Evolutionary conservation across 2,113 vertebrate genomes (phyloP).

Genomic region (Melanerpes aurifrons): DNA sequence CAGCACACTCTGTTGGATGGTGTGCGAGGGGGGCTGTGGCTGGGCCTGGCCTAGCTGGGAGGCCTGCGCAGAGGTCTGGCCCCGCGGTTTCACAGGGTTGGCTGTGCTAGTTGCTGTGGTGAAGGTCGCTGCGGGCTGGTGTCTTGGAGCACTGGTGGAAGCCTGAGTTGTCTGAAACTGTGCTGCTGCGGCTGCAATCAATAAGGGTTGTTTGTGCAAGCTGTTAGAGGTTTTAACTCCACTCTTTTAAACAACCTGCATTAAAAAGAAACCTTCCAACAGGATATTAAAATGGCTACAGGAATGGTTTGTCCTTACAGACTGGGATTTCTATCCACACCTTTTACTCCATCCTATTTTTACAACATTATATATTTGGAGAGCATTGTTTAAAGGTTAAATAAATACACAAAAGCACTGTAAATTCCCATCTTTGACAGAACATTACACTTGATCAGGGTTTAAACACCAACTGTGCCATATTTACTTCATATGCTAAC

Average conservation of each 20-base stretch:
- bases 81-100: slow-evolving; percentile 82
- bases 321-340: slow-evolving; percentile 47
- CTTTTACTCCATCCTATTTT: slow-evolving; percentile 23
- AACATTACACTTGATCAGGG: not conserved
- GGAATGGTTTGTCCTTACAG: slow-evolving; percentile 39
- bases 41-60: slow-evolving; percentile 81
- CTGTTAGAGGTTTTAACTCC: slow-evolving; percentile 77
- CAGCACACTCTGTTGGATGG: slow-evolving; percentile 87
- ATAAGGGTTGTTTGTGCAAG: slow-evolving; percentile 86
- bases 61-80: slow-evolving; percentile 74
- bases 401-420: slow-evolving; percentile 21
- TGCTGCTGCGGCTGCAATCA: slow-evolving; percentile 86
- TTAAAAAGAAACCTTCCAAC: slow-evolving; percentile 70
- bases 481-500: slow-evolving; percentile 23
- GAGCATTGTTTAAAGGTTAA: slow-evolving; percentile 51
- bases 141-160: slow-evolving; percentile 84
- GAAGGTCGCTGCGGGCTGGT: slow-evolving; percentile 84
- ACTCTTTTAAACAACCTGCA: slow-evolving; percentile 66
- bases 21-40: slow-evolving; percentile 83
- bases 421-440: slow-evolving; percentile 13
- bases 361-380: slow-evolving; percentile 46
- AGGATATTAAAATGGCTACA: slow-evolving; percentile 65
- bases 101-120: slow-evolving; percentile 81
- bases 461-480: slow-evolving; percentile 34
- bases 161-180: slow-evolving; percentile 88